Conservation (phyloP, 35 echinoderm and acorn worm genomes). For the Ptychodera flava region DNA sequence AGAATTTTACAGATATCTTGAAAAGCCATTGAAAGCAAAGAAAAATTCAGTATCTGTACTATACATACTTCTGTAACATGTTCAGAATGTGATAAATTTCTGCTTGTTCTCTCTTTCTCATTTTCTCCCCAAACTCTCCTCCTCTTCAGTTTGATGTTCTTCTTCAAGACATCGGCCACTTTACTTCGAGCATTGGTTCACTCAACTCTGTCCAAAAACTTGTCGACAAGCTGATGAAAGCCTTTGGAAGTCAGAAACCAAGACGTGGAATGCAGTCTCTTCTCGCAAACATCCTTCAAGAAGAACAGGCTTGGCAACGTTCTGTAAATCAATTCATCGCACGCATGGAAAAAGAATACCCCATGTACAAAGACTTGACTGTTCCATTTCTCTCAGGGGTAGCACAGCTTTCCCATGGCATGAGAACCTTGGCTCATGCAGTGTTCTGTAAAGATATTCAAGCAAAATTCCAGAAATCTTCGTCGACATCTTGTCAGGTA, state of each 20-base stretch:
- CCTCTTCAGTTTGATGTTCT: slow-evolving; percentile 43
- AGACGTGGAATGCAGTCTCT: slow-evolving; percentile 1
- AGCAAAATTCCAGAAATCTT: neutral
- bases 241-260: slow-evolving; percentile 12
- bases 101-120: too few species aligned
- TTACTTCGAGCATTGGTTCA: slow-evolving; percentile 75
- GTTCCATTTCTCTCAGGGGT: slow-evolving; percentile 40
- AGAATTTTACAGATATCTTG: too few species aligned
- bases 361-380: slow-evolving; percentile 62
- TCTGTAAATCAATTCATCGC: slow-evolving; percentile 74
- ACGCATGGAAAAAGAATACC: slow-evolving; percentile 55
- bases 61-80: too few species aligned
- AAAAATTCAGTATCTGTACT: too few species aligned
- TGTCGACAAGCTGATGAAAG: slow-evolving; percentile 24
- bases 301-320: slow-evolving; percentile 51
- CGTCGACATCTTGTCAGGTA: too few species aligned
- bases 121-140: too few species aligned
- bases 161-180: slow-evolving; percentile 50
- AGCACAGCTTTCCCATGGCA: slow-evolving; percentile 2
- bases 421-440: neutral
- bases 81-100: too few species aligned
- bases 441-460: neutral
- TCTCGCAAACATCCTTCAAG: slow-evolving; percentile 12
- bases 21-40: too few species aligned
- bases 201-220: slow-evolving; percentile 47